Conservation (phyloP, 2,888 invertebrate genomes). For the Yponomeuta malinellus region DNA sequence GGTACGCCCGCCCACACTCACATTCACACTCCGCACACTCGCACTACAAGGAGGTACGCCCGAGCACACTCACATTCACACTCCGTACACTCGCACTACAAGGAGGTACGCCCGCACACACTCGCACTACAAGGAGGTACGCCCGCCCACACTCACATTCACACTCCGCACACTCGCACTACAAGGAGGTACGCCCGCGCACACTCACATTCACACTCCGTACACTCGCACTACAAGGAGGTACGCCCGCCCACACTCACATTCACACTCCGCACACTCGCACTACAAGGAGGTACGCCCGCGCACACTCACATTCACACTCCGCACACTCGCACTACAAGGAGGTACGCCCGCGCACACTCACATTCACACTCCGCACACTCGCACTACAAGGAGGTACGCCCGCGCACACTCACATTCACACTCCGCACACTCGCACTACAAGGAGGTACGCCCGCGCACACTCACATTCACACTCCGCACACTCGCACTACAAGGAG, state of each 20-base stretch:
- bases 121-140: conserved; percentile 80
- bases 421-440: conserved; percentile 75
- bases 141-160: background rate
- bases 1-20: background rate
- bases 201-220: background rate
- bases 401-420: background rate
- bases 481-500: background rate
- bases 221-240: conserved; percentile 86
- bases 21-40: conserved; percentile 53
- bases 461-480: no score
- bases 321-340: conserved; percentile 79
- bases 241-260: conserved; percentile 23
- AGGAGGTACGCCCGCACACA: background rate
- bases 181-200: background rate
- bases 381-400: background rate
- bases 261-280: background rate
- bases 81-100: background rate
- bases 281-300: background rate
- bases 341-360: conserved; percentile 67
- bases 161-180: background rate
- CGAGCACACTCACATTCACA: no score
- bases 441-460: conserved; percentile 76
- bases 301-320: background rate
- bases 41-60: conserved; percentile 82
- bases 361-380: background rate